Base-by-base conservation (phyloP, 2,797 vertebrate genomes). In the Crenuchus spilurus region DNA sequence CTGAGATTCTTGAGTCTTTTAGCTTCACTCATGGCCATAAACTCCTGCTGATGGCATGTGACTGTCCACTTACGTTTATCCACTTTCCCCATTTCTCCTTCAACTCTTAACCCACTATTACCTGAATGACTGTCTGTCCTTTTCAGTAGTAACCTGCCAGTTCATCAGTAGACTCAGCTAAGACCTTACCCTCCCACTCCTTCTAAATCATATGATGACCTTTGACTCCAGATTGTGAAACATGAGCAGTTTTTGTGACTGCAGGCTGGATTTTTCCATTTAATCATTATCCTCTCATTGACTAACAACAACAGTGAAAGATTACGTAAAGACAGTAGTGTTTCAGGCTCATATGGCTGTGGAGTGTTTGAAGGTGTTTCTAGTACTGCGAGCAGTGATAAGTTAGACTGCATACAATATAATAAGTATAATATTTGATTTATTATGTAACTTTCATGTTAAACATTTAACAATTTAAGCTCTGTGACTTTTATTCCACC, bases 281-380 rank as follows among this genome's bases (percentile, higher is more conserved):
- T 76, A 87, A 85, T 83, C 77, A 85, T 87, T 84, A 83, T 75
- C 80, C 65, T 66, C 11, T 11, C 61, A 72, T 61, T 79, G 57
- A 64, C 58, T 60, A 62, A 72, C 68, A 67, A 66, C 31, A 76
- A 76, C 65, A 78, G 48, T 65, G 68, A 70, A 24, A n/a, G 41
- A 44, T 72, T 75, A 46, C 66, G 62, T 39, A 76, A 71, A 35
- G 49, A 41, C 39, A 31, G 28, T 80, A 83, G 82, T 85, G n/a
- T 85, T 79, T 87, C 80, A 84, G 39, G 24, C 28, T 87, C 87
- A 90, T 84, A 79, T 83, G 88, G 42, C 37, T 30, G 54, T 14
- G 22, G 26, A 44, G 60, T 28, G 24, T 42, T 35, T 42, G 28
- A 24, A 42, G 31, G 48, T 39, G 1, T 52, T 55, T 14, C 31